phyloP scores from a whole-genome alignment of 1,140 invertebrate species.

The Eriocheir sinensis region DNA sequence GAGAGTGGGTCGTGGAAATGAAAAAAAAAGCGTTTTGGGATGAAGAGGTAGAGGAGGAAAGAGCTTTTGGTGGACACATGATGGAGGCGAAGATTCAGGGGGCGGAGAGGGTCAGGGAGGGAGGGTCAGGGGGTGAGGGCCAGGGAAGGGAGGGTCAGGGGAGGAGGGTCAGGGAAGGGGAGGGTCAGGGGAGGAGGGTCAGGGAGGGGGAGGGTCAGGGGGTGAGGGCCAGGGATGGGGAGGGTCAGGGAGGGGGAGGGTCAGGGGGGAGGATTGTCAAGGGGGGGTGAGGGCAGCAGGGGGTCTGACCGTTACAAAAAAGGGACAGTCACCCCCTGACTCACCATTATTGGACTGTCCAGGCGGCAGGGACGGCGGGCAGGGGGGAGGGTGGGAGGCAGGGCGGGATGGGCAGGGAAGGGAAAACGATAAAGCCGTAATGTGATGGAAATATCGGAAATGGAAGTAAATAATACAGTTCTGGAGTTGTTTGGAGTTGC shows the following conservation, averaged over 20 bases:
- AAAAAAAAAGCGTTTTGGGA: background rate
- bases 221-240: background rate
- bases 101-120: background rate
- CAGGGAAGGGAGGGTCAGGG: no score
- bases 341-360: background rate
- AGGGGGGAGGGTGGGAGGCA: no score
- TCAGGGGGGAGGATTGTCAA: background rate
- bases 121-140: background rate
- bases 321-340: background rate
- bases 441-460: background rate
- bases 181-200: background rate
- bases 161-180: background rate
- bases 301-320: background rate
- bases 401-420: no score
- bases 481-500: background rate
- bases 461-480: conserved; percentile 18
- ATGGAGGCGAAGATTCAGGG: background rate
- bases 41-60: no score
- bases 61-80: background rate
- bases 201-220: background rate
- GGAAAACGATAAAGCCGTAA: conserved; percentile 6
- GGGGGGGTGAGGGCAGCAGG: background rate
- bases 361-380: background rate
- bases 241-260: background rate
- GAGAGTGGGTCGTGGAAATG: background rate